A percentile compares a stretch with the other conserved stretches of the same genome.
phyloP scores from a whole-genome alignment of 2,888 invertebrate genomes.

The Andrena dorsata region DNA sequence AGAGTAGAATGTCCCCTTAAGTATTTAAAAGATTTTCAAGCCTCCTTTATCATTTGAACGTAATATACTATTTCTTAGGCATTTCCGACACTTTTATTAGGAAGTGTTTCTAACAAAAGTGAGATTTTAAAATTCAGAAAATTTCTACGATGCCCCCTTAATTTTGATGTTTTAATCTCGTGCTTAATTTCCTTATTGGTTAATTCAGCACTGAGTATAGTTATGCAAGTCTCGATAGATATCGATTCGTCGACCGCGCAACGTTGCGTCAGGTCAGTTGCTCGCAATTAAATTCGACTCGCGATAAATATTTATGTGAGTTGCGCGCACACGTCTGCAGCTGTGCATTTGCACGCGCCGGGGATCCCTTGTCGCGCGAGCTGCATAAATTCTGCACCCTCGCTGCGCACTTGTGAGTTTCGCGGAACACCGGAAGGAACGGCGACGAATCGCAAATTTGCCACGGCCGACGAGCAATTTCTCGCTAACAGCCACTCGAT shows the following conservation, averaged over 20 bases:
- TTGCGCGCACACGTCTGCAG: constrained; percentile 16
- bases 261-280: constrained; percentile 29
- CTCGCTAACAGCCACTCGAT: too few species aligned
- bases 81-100: too few species aligned
- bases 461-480: too few species aligned
- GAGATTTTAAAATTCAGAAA: not conserved
- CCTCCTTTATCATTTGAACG: too few species aligned
- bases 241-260: not conserved
- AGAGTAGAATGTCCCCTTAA: too few species aligned
- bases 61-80: too few species aligned
- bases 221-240: not conserved
- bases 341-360: constrained; percentile 18
- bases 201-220: not conserved
- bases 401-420: not conserved
- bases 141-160: not conserved
- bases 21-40: too few species aligned
- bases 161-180: too few species aligned
- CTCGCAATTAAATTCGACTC: constrained; percentile 33
- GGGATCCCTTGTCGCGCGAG: constrained; percentile 19
- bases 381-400: constrained; percentile 8
- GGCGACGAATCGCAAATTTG: too few species aligned
- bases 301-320: constrained; percentile 34
- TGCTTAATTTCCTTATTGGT: not conserved
- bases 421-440: not conserved
- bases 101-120: too few species aligned